Base-by-base conservation (phyloP, 2,797 vertebrate genomes). In the Sebastes itinus region DNA sequence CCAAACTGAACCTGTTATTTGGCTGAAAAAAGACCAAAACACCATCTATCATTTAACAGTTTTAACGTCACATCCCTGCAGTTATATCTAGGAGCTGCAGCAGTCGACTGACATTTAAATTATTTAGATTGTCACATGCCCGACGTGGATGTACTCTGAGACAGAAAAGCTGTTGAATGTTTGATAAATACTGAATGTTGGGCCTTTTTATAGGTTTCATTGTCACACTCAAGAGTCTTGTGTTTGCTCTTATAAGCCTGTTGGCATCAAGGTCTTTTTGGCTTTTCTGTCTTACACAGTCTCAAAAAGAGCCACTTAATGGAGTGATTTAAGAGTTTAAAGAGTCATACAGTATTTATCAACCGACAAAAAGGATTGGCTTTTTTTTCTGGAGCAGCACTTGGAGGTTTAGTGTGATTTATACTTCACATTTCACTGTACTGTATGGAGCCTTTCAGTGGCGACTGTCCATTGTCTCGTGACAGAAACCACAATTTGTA, bases 401-500 rank as follows among this genome's bases (percentile, higher is more conserved):
- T 11, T 6, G 8, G 64, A 76, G 68, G 80, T 42, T 63, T 79
- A n/a, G 30, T 2, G 14, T 77, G 78, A 82, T 82, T 58, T 73
- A 80, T 79, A 59, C 61, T 65, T 81, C 30, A 72, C 54, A 58
- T 83, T 75, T 74, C 61, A 67, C 49, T 65, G 23, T 28, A 42
- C 46, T 74, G 32, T 67, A 28, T 56, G 27, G 56, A 78, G 76
- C 66, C 69, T 86, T 77, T 81, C 61, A 80, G 70, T 81, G 62
- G 75, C 65, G 49, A 70, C 67, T 84, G 68, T 82, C 83, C 59
- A 71, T 75, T 84, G 68, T 87, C 79, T 72, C 76, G 74, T 74
- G 77, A 89, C 83, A 78, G 73, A 84, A 89, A 83, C 79, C 77
- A 76, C 85, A 73, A 79, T 87, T 84, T 85, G 72, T 52, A 52